Percentiles rank a stretch among this genome's conserved stretches.
These are phyloP conservation scores for Acanthosepion esculentum DNA, from an alignment of 2,888 invertebrate species.

Conservation along the genomic window DNA sequence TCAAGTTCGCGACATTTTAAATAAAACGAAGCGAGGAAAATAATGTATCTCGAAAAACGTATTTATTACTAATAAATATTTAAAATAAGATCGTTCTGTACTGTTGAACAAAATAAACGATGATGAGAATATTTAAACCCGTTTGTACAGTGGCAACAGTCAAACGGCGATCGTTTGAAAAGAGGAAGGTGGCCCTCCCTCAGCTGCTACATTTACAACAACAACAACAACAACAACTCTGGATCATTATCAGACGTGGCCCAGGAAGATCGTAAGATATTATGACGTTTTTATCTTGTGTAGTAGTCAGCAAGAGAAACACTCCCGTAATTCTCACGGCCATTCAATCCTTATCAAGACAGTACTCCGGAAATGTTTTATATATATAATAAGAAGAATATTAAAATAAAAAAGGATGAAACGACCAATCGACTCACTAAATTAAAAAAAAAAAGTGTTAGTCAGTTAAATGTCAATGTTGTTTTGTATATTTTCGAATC, in stretches of 20 bases:
- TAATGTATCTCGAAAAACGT: too few species aligned
- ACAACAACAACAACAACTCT: neutral
- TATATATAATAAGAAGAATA: neutral
- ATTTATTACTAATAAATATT: neutral
- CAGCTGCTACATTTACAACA: neutral
- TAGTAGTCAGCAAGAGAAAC: neutral
- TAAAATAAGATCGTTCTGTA: neutral
- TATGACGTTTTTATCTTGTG: neutral
- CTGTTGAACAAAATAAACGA: neutral
- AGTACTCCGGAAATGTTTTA: too few species aligned
- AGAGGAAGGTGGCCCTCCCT: neutral
- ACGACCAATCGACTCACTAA: too few species aligned
- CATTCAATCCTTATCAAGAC: neutral
- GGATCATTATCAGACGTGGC: neutral
- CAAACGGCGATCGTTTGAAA: neutral
- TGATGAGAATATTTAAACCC: neutral
- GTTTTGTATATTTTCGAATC: too few species aligned
- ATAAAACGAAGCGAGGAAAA: too few species aligned
- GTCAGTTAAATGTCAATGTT: too few species aligned
- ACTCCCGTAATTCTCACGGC: neutral
- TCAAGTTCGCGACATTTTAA: neutral
- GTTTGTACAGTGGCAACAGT: neutral
- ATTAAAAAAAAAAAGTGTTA: too few species aligned
- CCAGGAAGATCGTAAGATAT: neutral
- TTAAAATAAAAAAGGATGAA: neutral